phyloP scores from a whole-genome alignment of 1,140 invertebrate genomes.

The Drosophila saltans region DNA sequence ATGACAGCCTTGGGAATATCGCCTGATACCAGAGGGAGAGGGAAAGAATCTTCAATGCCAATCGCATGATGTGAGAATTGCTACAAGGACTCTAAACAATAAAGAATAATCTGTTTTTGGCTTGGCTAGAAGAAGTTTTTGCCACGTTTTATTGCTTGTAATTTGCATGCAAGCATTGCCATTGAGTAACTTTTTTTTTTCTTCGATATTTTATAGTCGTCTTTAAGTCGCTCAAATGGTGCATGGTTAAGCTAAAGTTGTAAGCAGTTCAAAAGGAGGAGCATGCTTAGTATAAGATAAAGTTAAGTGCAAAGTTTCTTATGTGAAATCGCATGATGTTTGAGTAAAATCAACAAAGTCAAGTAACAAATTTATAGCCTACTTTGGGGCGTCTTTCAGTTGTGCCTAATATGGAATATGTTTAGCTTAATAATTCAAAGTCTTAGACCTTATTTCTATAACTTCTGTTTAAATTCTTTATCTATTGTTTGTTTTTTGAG shows the following conservation, averaged over 20 bases:
- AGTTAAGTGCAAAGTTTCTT: constrained; percentile 42
- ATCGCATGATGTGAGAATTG: constrained; percentile 81
- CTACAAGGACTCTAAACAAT: constrained; percentile 73
- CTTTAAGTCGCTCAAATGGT: constrained; percentile 67
- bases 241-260: constrained; percentile 56
- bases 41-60: constrained; percentile 60
- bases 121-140: constrained; percentile 59
- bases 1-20: constrained; percentile 78
- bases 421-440: too few species aligned
- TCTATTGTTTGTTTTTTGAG: background rate
- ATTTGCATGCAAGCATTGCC: constrained; percentile 75
- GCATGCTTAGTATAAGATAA: background rate
- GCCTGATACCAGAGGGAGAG: constrained; percentile 52
- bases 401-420: too few species aligned
- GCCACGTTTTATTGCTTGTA: constrained; percentile 78
- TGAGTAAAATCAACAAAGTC: constrained; percentile 1
- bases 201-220: constrained; percentile 49
- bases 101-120: constrained; percentile 75
- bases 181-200: constrained; percentile 64
- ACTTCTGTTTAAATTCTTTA: background rate
- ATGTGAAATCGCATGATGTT: background rate
- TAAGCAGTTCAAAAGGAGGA: constrained; percentile 6
- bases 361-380: constrained; percentile 1
- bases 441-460: background rate
- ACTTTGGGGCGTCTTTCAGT: background rate